These are phyloP conservation scores for Epinephelus moara DNA, from an alignment of 2,113 vertebrate species.

Conservation along the genomic window DNA sequence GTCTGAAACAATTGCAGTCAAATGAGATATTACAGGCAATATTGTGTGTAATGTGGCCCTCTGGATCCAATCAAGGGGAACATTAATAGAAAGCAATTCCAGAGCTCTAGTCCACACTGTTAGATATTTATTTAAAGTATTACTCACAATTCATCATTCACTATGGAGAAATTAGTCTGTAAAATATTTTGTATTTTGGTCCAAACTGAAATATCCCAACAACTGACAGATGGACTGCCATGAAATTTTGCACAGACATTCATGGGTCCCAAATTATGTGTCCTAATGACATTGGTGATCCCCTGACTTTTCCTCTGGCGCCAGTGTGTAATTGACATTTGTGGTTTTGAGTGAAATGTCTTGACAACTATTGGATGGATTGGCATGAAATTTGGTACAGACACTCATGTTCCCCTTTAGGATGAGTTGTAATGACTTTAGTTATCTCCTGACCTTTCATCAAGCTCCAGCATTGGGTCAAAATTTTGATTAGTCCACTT, in stretches of 20 bases:
- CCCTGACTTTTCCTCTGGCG: neutral
- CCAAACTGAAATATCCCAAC: neutral
- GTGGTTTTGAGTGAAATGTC: neutral
- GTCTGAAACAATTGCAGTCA: conserved; percentile 45
- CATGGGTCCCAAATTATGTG: neutral
- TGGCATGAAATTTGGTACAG: neutral
- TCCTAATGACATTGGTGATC: neutral
- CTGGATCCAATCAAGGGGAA: conserved; percentile 41
- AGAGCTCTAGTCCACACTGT: conserved; percentile 7
- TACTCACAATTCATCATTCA: conserved; percentile 4
- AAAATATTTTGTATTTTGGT: neutral
- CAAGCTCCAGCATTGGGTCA: neutral
- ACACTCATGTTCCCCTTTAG: neutral
- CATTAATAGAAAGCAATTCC: conserved; percentile 16
- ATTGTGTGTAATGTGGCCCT: conserved; percentile 18
- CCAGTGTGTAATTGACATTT: neutral
- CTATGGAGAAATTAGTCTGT: neutral
- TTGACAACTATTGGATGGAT: neutral
- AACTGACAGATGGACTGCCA: neutral
- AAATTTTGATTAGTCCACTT: neutral
- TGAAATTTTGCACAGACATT: neutral
- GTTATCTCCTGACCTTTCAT: neutral
- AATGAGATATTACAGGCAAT: conserved; percentile 41
- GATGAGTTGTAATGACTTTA: neutral
- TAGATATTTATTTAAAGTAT: conserved; percentile 1